Evolutionary conservation across 2,888 invertebrate species (phyloP), one percentile per base, ranked within the genome.

Genomic region (Schizotus pectinicornis): DNA sequence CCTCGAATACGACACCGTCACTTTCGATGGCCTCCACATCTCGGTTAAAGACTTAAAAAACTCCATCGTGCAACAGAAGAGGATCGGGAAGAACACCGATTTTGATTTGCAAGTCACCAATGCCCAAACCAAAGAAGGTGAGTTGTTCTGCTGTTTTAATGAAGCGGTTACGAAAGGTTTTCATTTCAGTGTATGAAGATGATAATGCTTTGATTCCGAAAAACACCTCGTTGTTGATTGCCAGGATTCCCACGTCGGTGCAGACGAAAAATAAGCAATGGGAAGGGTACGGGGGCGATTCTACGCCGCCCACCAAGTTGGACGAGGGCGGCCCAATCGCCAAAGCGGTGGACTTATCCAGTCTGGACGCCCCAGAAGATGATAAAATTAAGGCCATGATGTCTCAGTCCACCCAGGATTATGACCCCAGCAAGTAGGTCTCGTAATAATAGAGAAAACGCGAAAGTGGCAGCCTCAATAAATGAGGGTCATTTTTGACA

Each of bases 381-480:
- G 98, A 99, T 76, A 98, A 98, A 82, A 96, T 99, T 72, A 90
- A 91, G 78, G 95, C 95, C 62, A 97, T 98, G 94, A 97, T 98
- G 88, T 88, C 92, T 63, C 97, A 98, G 79, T 96, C 98, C 31
- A 96, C 97, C 32, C 90, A 92, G 78, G 97, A 97, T 77, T 99
- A 98, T 83, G 95, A 97, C 81, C 95, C 96, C 63, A 92, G 95
- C 81, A 95, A 95, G 95, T 98, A 86, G 88, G 89, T 80, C 35
- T 48, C n/a, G n/a, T n/a, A n/a, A n/a, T n/a, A n/a, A n/a, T n/a
- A n/a, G n/a, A n/a, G n/a, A n/a, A n/a, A n/a, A n/a, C n/a, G n/a
- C n/a, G n/a, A n/a, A n/a, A n/a, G 5, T 22, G 2, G 22, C 22
- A 22, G 22, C 22, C 5, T 3, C 5, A 22, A 22, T 5, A 22